Conservation (phyloP, 2,888 invertebrate genomes). For the Deilephila elpenor region DNA sequence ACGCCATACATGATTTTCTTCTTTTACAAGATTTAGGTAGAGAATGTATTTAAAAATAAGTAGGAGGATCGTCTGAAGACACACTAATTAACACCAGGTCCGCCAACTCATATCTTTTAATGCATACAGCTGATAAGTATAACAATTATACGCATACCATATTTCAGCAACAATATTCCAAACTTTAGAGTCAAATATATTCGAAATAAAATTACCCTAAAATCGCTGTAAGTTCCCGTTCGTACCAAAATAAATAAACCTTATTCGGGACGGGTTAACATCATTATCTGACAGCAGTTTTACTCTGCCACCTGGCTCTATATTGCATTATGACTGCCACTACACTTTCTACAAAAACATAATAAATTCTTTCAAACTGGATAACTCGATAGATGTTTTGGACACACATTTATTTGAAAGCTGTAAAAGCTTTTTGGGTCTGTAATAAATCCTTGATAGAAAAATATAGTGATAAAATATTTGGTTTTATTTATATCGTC, state of each 20-base stretch:
- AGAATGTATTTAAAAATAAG: too few species aligned
- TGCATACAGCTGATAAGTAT: too few species aligned
- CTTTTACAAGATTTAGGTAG: too few species aligned
- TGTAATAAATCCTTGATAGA: too few species aligned
- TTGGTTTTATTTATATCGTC: too few species aligned
- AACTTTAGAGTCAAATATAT: neutral
- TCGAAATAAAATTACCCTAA: neutral
- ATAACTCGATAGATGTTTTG: neutral
- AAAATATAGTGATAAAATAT: too few species aligned
- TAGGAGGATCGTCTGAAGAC: too few species aligned
- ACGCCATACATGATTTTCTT: too few species aligned
- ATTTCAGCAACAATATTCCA: neutral
- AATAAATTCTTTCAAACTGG: neutral
- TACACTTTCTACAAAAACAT: constrained; percentile 13
- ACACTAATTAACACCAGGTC: too few species aligned
- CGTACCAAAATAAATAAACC: constrained; percentile 35
- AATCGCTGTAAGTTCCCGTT: constrained; percentile 30
- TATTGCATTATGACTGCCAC: constrained; percentile 32
- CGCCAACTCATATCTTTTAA: too few species aligned
- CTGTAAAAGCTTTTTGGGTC: too few species aligned
- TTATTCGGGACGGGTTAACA: constrained; percentile 39
- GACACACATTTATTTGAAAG: neutral
- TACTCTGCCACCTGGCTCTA: constrained; percentile 37
- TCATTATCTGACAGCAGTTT: constrained; percentile 35
- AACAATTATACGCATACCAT: too few species aligned